Base-by-base conservation (phyloP, 2,113 vertebrate genomes). In the Pycnonotus jocosus region DNA sequence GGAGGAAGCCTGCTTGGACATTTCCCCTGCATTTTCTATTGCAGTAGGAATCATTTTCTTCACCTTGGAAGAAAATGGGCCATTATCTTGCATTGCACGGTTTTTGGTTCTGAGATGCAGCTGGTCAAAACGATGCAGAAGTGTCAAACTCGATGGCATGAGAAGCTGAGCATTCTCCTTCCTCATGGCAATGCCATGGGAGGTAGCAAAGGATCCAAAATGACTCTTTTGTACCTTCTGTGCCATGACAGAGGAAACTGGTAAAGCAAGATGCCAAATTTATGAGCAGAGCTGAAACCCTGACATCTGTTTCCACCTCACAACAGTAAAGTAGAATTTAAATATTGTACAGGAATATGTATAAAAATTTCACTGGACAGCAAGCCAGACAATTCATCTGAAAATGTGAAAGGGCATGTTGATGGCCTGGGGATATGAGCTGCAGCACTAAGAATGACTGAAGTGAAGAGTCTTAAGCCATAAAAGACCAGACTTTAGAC, bases 241-340 rank as follows among this genome's bases (percentile, higher is more conserved):
- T 62, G 42, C 21, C 11, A 7, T 28, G 16, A 48, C 12, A 56
- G 30, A 72, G 11, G 18, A 65, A 88, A 51, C 7, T 66, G 47
- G 7, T 13, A 66, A 58, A 61, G 13, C 5, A 66, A 19, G 28
- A 18, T 6, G 8, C 11, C 79, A 66, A 48, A 81, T 53, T 30
- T 15, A 7, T 10, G 11, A 28, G 7, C 9, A 76, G 65, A 74
- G 8, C 5, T 66, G 58, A 85, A 88, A 42, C 2, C 6, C 12
- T 50, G 33, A 56, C 19, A 24, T 24, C 6, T 48, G 33, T 45
- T 56, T 38, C 42, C 20, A 54, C 17, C 10, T 68, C 38, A 53
- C 0, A 0, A 2, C 0, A 3, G 13, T 45, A 66, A 79, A 57
- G 27, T 5, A 74, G 37, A 65, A 81, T 66, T 58, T 58, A 82